Evolutionary conservation across 2,888 invertebrate genomes (phyloP), one percentile per base, ranked within the genome.

Genomic region (Cheilosia urbana): DNA sequence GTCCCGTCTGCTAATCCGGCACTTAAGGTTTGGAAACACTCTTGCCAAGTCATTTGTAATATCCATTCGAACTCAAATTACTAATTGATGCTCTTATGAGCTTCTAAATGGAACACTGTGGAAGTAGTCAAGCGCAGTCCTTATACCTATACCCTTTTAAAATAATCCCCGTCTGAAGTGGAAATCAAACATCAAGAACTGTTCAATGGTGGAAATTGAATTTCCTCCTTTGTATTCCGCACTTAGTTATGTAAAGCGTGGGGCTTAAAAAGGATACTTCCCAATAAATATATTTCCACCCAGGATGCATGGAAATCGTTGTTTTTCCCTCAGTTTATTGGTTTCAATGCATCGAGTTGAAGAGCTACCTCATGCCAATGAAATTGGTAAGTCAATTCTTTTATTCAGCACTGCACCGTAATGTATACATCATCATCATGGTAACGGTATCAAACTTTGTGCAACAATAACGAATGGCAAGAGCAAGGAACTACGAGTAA

Each of bases 171-270:
- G 65, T 58, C 65, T 51, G 40, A 77, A 77, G 66, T 55, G 66
- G 65, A 66, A 53, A 24, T 68, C 17, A 60, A 68, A 40, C 66
- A 42, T 40, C 15, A 42, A 68, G 42, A 53, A 40, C 66, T 51
- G 37, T 77, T 60, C 60, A 68, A 77, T 62, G 62, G 62, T 62
- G 62, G 62, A 69, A 69, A 68, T 77, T 60, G 24, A 69, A 77
- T 40, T 72, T 69, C 34, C 30, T 37, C 49, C 42, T 53, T 66
- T 66, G 19, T 19, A 47, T 37, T 42, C 30, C 42, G 19, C 13
- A 21, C 30, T 68, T 13, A 11, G 24, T 45, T 49, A 24, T 37
- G 13, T 13, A 13, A 13, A 37, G 11, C 7, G 37, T 1, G 2
- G 11, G 13, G 4, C 9, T 2, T 7, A 5, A 51, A 21, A 19